A percentile compares a stretch with the other conserved stretches of the same genome.
phyloP scores from a whole-genome alignment of 2,888 invertebrate genomes.

The Lithophane socia region DNA sequence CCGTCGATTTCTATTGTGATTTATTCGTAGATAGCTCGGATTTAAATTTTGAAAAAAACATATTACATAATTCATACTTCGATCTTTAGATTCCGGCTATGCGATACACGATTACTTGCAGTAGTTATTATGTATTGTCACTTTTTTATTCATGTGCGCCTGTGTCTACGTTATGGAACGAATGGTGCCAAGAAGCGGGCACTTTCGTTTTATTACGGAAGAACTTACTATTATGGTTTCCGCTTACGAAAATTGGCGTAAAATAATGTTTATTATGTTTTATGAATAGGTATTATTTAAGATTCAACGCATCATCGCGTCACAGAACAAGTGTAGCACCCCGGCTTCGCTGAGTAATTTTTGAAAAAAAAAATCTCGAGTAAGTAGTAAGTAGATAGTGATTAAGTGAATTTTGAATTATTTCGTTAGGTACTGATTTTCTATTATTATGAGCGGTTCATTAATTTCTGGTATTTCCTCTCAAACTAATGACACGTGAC shows the following conservation, averaged over 20 bases:
- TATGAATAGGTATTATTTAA: conserved; percentile 9
- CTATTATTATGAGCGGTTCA: not conserved
- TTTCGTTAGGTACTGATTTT: not conserved
- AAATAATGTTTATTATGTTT: conserved; percentile 32
- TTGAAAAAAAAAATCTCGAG: not conserved
- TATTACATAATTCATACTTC: no score
- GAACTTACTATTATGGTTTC: conserved; percentile 52
- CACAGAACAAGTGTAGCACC: not conserved
- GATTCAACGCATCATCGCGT: not conserved
- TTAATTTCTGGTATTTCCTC: not conserved
- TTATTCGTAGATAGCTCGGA: no score
- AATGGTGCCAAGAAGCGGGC: conserved; percentile 31
- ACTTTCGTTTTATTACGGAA: conserved; percentile 60
- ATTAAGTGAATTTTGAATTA: not conserved
- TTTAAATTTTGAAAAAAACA: no score
- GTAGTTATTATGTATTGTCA: not conserved
- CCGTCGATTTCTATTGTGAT: no score
- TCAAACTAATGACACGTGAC: no score
- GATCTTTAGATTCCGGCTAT: no score
- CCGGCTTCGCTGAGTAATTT: not conserved
- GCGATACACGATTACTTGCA: no score
- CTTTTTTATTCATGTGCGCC: conserved; percentile 9
- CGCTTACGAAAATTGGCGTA: conserved; percentile 44
- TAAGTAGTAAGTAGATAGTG: not conserved
- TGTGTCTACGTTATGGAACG: conserved; percentile 31